Evolutionary conservation across 2,888 invertebrate genomes (phyloP), one percentile per base, ranked within the genome.

Genomic region (Latrodectus hesperus): DNA sequence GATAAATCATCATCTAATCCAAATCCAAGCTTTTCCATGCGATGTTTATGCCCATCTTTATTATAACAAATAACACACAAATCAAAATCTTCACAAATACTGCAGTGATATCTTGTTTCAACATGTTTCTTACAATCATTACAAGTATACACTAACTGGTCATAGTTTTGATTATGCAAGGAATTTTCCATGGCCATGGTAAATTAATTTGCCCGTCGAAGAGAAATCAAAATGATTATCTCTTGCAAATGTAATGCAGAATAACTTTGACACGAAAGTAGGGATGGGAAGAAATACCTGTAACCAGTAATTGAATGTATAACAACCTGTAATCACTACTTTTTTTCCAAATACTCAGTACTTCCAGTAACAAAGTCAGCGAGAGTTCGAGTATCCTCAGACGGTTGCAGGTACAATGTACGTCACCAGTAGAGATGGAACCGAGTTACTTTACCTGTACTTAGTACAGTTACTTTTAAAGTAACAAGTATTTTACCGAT

Each of bases 151-250:
- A 98, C 98, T 93, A 99, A 99, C 93, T 97, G 97, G 93, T 98
- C 98, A 92, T 96, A 96, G 26, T 98, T 98, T 94, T 99, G 98
- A 93, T 98, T 99, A 93, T 99, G 99, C 91, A 99, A 94, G 93
- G 99, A 99, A 93, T 99, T 99, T 90, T 99, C 93, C 96, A 99
- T 97, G 90, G 98, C 97, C 93, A 99, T 95, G 5, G 99, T 98
- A 90, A 99, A 99, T 93, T 96, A 99, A 92, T 98, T 96, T 84
- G 98, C 98, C 89, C 99, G 94, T 38, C 99, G 94, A 90, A 98
- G 94, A 1, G 98, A 99, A 99, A 93, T 99, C 99, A 93, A 97
- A 99, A 93, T 99, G 99, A 91, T 97, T 97, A 93, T 99, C 99
- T 90, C 99, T 95, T 52, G 99, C 99, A 94, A 99, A 95, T 12